These are phyloP conservation scores for Myotis vivesi DNA, from an alignment of 2,797 vertebrate genomes.

Conservation along the genomic window DNA sequence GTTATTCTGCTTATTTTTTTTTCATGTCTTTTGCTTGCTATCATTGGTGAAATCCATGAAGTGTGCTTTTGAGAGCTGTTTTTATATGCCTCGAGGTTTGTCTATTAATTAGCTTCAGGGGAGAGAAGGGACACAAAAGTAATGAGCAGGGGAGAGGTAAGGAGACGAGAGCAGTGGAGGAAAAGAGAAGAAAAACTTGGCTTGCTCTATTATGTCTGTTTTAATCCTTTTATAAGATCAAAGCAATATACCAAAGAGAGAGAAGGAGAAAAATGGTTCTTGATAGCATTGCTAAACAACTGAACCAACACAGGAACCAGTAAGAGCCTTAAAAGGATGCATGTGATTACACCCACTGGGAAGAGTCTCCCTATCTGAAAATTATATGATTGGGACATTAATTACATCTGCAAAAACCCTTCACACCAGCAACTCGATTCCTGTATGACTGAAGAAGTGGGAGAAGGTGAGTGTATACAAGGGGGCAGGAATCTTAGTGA, in stretches of 20 bases:
- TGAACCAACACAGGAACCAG: background rate
- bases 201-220: background rate
- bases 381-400: background rate
- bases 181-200: background rate
- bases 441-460: background rate
- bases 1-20: background rate
- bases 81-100: background rate
- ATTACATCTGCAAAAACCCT: background rate
- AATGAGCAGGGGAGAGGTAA: background rate
- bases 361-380: background rate
- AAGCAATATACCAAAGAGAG: background rate
- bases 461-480: background rate
- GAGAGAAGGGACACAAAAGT: background rate
- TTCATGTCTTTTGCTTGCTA: background rate
- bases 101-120: background rate
- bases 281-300: background rate
- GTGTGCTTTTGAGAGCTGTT: background rate
- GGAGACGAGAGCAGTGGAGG: too few species aligned
- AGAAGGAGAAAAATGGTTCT: background rate
- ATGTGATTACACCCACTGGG: background rate
- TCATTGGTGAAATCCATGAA: background rate
- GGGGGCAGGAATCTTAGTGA: background rate
- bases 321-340: background rate
- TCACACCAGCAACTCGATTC: background rate
- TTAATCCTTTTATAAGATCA: background rate